A percentile compares a stretch with the other conserved stretches of the same genome.
These are phyloP conservation scores for Acronicta psi DNA, from an alignment of 2,888 invertebrate genomes.

Conservation along the genomic window DNA sequence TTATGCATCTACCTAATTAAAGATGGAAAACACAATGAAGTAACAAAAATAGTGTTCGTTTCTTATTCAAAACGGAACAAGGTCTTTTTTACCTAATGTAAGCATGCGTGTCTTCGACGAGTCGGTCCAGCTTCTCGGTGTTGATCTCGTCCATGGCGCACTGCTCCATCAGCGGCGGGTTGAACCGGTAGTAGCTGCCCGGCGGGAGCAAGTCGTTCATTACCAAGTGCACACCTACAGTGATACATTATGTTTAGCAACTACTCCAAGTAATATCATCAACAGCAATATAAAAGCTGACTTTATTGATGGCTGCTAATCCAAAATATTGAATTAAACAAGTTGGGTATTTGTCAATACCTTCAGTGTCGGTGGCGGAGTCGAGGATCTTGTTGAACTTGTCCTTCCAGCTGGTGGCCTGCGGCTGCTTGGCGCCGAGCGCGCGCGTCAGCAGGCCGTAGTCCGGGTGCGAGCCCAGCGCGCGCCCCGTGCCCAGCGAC, in stretches of 20 bases:
- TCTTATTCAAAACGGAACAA: no score
- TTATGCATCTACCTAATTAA: no score
- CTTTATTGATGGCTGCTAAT: no score
- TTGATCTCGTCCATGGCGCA: conserved; percentile 94
- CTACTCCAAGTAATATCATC: background rate
- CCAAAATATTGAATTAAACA: no score
- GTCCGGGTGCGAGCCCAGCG: conserved; percentile 62
- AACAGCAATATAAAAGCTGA: no score
- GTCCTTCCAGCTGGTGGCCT: conserved; percentile 91
- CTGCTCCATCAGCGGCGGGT: conserved; percentile 95
- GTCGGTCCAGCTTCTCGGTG: conserved; percentile 91
- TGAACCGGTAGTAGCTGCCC: conserved; percentile 94
- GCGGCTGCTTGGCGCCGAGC: conserved; percentile 41
- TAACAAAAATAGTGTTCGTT: no score
- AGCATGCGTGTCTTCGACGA: conserved; percentile 93
- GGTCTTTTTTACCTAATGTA: conserved; percentile 81
- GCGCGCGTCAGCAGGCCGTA: conserved; percentile 19
- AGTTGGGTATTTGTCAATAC: conserved; percentile 83
- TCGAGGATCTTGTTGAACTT: conserved; percentile 95
- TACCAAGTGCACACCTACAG: conserved; percentile 92
- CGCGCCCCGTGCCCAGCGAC: conserved; percentile 94
- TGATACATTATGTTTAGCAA: background rate
- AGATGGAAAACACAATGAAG: no score
- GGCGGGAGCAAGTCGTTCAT: conserved; percentile 93
- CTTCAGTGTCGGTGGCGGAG: conserved; percentile 96